phyloP scores from a whole-genome alignment of 2,888 invertebrate species.

The Argyra leucocephala region DNA sequence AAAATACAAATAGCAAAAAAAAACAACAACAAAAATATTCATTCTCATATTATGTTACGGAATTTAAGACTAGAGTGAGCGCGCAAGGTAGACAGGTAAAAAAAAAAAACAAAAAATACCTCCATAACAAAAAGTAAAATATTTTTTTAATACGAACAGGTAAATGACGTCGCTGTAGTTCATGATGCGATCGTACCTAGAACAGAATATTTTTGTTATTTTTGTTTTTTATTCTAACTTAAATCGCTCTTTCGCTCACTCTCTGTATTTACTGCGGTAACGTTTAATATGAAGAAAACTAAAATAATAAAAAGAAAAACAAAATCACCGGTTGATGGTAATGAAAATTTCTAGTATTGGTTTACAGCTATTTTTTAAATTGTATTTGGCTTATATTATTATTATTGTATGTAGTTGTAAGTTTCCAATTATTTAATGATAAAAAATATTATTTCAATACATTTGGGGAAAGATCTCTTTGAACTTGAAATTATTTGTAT shows the following conservation, averaged over 20 bases:
- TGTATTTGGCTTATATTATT: conserved; percentile 16
- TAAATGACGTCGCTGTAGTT: conserved; percentile 7
- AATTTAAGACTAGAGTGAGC: background rate
- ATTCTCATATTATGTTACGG: background rate
- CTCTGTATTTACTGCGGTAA: conserved; percentile 11
- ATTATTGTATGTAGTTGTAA: too few relatives aligned
- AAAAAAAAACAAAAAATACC: background rate
- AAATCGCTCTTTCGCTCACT: conserved; percentile 17
- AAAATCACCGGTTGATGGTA: conserved; percentile 19
- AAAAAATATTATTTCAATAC: conserved; percentile 13
- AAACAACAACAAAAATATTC: background rate
- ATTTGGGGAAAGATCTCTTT: too few relatives aligned
- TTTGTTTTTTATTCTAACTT: background rate
- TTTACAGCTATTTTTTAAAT: conserved; percentile 24
- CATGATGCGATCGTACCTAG: conserved; percentile 12
- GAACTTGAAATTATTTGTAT: conserved; percentile 22
- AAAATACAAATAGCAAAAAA: background rate
- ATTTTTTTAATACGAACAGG: background rate
- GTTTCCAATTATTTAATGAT: too few relatives aligned
- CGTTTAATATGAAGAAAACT: conserved; percentile 13
- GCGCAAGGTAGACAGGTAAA: background rate
- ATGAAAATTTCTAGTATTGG: conserved; percentile 23
- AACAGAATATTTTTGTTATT: conserved; percentile 16
- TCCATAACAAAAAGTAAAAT: background rate
- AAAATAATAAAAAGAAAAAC: conserved; percentile 18